Evolutionary conservation across 2,888 invertebrate species (phyloP).

Genomic region (Bellardia pandia): DNA sequence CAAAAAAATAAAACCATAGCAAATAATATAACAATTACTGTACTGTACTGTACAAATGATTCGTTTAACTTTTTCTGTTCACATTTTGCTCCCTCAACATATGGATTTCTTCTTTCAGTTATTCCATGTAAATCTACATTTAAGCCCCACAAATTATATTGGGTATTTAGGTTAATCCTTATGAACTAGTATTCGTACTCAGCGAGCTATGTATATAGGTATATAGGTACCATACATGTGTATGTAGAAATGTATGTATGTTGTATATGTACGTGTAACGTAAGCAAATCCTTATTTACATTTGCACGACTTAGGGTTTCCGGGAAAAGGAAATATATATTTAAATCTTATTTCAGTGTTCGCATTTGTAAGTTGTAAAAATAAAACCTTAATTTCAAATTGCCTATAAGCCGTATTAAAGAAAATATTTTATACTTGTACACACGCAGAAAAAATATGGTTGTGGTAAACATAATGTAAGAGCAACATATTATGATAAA

Average conservation of each 20-base stretch:
- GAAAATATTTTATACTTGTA: neutral
- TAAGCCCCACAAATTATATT: conserved; percentile 68
- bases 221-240: neutral
- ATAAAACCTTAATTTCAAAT: neutral
- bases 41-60: neutral
- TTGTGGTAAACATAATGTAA: too few relatives aligned
- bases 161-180: conserved; percentile 66
- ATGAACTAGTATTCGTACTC: conserved; percentile 32
- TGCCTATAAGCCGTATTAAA: neutral
- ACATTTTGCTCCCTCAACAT: conserved; percentile 12
- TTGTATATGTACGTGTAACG: neutral
- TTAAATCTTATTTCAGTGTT: neutral
- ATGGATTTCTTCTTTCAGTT: neutral
- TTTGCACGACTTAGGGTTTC: conserved; percentile 35
- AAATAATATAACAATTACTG: neutral
- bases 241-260: neutral
- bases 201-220: neutral
- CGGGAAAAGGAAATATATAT: conserved; percentile 34
- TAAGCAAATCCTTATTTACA: conserved; percentile 33
- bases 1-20: neutral
- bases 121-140: conserved; percentile 44
- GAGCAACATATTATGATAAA: too few relatives aligned
- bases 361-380: neutral
- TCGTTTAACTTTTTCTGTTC: neutral
- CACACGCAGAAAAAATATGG: too few relatives aligned